Base-by-base conservation (phyloP, 2,113 vertebrate species). In the Atlantisia rogersi region DNA sequence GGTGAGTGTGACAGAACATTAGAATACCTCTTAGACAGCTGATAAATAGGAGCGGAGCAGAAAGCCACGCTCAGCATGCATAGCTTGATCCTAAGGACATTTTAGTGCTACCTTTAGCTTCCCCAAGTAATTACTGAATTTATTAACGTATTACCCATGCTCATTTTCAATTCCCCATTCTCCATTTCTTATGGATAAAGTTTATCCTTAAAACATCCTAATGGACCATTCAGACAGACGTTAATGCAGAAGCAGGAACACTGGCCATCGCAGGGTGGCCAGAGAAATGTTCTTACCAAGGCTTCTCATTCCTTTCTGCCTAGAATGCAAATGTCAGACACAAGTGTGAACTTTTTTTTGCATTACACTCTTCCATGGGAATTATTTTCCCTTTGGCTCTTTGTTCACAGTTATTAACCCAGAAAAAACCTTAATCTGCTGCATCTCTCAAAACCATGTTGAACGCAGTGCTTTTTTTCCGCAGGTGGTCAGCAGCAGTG, bases 41-140 rank as follows among this genome's bases (percentile, higher is more conserved):
- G 69, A 93, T 74, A 84, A 87, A 82, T 44, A 65, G 55, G 73
- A 93, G 50, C 86, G 81, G 55, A 94, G 83, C 53, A 67, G 83
- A 60, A 92, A 81, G 44, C 11, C 77, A 52, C 63, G 39, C 12
- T 91, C 50, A 29, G 73, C 50, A 69, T 1, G 0, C 2, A 1
- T 17, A 77, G 44, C 6, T 2, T 76, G 39, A 83, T 83, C 55
- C 50, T 22, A 42, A 73, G 68, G 76, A 86, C n/a, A 15, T 76
- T 73, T 62, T 44, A 56, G 37, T 80, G 39, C 44, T 92, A 48
- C 59, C 53, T 83, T 90, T 48, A 58, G 17, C 76, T 91, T 83
- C 55, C 59, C 39, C 32, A 19, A 53, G 76, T n/a, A 88, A 77
- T 86, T 91, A 32, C 15, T 18, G 59, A 73, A 68, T 77, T 64